These are phyloP conservation scores for Hemistola chrysoprasaria DNA, from an alignment of 2,888 invertebrate species.

Conservation along the genomic window DNA sequence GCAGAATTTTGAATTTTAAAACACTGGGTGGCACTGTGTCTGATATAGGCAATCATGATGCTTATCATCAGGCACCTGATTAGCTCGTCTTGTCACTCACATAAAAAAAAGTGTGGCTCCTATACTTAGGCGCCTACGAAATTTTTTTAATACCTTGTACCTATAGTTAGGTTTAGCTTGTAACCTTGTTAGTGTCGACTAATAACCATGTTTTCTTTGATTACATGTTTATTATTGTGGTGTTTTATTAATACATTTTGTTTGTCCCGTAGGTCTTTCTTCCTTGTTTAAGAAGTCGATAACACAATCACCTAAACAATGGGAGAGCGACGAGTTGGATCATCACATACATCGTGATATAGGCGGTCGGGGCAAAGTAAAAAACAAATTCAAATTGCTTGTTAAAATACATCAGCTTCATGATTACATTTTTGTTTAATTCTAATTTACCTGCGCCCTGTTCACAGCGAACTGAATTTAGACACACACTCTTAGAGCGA, in stretches of 20 bases:
- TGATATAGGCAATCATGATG: too few relatives aligned
- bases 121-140: background rate
- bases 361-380: constrained; percentile 45
- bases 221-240: too few relatives aligned
- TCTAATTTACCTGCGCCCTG: constrained; percentile 24
- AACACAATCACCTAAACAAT: constrained; percentile 45
- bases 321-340: constrained; percentile 47
- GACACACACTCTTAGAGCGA: too few relatives aligned
- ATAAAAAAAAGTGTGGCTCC: too few relatives aligned
- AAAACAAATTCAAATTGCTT: constrained; percentile 62
- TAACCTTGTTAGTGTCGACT: too few relatives aligned
- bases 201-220: too few relatives aligned
- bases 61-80: too few relatives aligned
- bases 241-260: constrained; percentile 16
- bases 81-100: too few relatives aligned
- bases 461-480: too few relatives aligned
- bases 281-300: constrained; percentile 53
- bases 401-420: constrained; percentile 66
- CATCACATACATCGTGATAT: constrained; percentile 41
- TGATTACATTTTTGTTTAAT: constrained; percentile 33
- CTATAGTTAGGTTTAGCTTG: too few relatives aligned
- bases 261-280: constrained; percentile 47
- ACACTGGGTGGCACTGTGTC: too few relatives aligned
- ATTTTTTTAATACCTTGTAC: constrained; percentile 4
- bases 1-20: too few relatives aligned